These are phyloP conservation scores for Axinella damicornis DNA, from an alignment of 37 sponge, comb jelly and placozoan species.

Conservation along the genomic window DNA sequence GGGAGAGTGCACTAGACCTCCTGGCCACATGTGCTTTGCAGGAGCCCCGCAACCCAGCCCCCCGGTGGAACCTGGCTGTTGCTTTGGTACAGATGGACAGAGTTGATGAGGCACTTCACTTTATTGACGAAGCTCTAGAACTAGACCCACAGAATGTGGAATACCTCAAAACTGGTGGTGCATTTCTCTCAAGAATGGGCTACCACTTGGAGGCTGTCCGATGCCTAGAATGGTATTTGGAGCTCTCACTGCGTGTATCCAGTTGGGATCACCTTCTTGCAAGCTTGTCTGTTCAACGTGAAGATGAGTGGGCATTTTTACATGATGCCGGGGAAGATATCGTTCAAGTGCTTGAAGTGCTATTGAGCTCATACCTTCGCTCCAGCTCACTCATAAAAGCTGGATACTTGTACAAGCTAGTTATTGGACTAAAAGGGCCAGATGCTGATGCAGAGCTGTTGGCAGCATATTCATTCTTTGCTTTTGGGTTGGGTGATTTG, in stretches of 20 bases:
- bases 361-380: conserved; percentile 74
- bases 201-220: conserved; percentile 41
- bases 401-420: conserved; percentile 73
- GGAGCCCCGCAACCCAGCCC: conserved; percentile 56
- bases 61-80: conserved; percentile 84
- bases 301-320: conserved; percentile 84
- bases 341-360: conserved; percentile 31
- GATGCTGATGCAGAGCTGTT: conserved; percentile 23
- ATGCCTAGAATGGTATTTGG: conserved; percentile 68
- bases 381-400: conserved; percentile 58
- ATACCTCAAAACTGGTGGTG: conserved; percentile 39
- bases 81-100: conserved; percentile 61
- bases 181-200: conserved; percentile 21
- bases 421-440: conserved; percentile 68
- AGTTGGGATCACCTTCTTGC: conserved; percentile 72
- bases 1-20: conserved; percentile 68
- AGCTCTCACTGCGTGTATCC: conserved; percentile 45
- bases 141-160: conserved; percentile 63
- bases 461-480: conserved; percentile 58
- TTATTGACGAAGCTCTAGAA: conserved; percentile 66
- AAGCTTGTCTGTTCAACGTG: conserved; percentile 48
- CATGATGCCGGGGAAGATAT: conserved; percentile 61
- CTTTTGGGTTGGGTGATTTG: conserved; percentile 83
- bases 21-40: conserved; percentile 77
- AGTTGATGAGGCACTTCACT: conserved; percentile 61